phyloP scores from a whole-genome alignment of 2,888 invertebrate species.

The Belgica antarctica region DNA sequence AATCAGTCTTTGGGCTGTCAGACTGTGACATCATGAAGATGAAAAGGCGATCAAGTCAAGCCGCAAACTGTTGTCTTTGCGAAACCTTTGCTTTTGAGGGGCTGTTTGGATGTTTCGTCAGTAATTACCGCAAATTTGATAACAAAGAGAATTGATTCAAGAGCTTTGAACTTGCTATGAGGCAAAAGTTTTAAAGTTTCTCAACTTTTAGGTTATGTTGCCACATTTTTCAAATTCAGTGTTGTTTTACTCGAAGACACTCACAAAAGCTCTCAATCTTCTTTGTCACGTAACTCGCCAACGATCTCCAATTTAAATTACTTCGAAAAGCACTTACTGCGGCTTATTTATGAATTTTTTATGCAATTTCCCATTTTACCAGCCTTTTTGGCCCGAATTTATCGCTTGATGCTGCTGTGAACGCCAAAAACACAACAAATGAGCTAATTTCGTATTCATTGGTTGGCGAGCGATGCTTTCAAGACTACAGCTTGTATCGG shows the following conservation, averaged over 20 bases:
- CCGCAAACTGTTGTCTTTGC: no score
- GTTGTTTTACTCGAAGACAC: no score
- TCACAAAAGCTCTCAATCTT: no score
- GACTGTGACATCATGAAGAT: slow-evolving; percentile 26
- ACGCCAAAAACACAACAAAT: slow-evolving; percentile 12
- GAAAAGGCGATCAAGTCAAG: background rate
- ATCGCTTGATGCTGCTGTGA: background rate
- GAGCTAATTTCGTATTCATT: slow-evolving; percentile 31
- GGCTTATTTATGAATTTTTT: slow-evolving; percentile 15
- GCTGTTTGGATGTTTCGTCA: no score
- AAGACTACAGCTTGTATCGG: background rate
- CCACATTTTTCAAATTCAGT: no score
- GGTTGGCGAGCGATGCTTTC: slow-evolving; percentile 8
- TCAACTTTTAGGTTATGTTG: no score
- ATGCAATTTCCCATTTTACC: slow-evolving; percentile 18
- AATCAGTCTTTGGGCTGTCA: background rate
- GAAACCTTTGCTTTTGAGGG: no score
- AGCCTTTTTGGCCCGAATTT: slow-evolving; percentile 6
- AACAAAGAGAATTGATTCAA: slow-evolving; percentile 5
- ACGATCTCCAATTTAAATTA: no score
- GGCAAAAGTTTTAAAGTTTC: no score
- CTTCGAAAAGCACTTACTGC: background rate
- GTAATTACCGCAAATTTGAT: no score
- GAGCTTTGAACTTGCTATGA: background rate
- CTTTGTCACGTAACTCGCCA: no score